A percentile compares a stretch with the other conserved stretches of the same genome.
Evolutionary conservation across 2,888 invertebrate species (phyloP).

Genomic region (Brachyptera putata): DNA sequence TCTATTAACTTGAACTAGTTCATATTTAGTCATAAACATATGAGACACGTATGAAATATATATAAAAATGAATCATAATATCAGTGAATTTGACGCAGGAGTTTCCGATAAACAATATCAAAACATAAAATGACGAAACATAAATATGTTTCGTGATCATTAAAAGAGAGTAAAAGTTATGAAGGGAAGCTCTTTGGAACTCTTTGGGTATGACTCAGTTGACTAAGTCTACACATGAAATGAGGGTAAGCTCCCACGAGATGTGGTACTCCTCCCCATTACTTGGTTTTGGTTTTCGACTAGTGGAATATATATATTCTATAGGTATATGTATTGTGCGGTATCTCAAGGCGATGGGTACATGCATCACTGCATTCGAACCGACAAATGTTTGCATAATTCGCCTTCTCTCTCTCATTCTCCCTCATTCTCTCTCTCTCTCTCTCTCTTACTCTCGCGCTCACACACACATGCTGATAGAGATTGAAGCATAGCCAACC

Average conservation of each 20-base stretch:
- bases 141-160: too few species aligned
- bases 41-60: too few species aligned
- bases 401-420: slow-evolving; percentile 4
- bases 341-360: slow-evolving; percentile 16
- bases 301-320: too few species aligned
- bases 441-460: slow-evolving; percentile 4
- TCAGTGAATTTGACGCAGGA: too few species aligned
- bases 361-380: slow-evolving; percentile 15
- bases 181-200: background rate
- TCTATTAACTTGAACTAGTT: too few species aligned
- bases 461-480: too few species aligned
- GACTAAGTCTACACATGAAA: too few species aligned
- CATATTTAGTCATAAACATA: too few species aligned
- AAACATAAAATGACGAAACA: too few species aligned
- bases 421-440: background rate
- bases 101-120: too few species aligned
- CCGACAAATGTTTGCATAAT: slow-evolving; percentile 26
- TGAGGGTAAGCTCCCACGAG: slow-evolving; percentile 27
- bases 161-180: too few species aligned
- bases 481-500: slow-evolving; percentile 5
- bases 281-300: slow-evolving; percentile 22
- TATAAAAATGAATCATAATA: too few species aligned
- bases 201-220: slow-evolving; percentile 7
- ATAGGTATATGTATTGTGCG: slow-evolving; percentile 20
- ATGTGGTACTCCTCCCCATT: slow-evolving; percentile 22